Evolutionary conservation across 1,140 invertebrate genomes (phyloP).

Genomic region (Drosophila lowei): DNA sequence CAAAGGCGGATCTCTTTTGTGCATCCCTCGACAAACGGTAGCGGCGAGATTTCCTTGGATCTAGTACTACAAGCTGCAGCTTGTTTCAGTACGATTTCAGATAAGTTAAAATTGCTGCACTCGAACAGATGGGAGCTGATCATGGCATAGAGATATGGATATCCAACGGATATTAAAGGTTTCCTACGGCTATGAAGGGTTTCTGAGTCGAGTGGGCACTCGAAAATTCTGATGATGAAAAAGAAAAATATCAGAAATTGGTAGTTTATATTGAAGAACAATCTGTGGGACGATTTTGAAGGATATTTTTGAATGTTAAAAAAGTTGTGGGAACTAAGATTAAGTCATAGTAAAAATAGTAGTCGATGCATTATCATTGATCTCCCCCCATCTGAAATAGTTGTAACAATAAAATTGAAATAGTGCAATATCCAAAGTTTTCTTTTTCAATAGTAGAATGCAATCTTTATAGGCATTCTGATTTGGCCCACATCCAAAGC

Average conservation of each 20-base stretch:
- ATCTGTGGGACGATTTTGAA: background rate
- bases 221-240: constrained; percentile 13
- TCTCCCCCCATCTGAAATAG: background rate
- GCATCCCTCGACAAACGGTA: constrained; percentile 35
- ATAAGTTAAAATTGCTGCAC: constrained; percentile 42
- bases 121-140: constrained; percentile 53
- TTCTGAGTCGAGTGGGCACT: constrained; percentile 15
- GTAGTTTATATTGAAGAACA: background rate
- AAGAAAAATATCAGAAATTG: constrained; percentile 1
- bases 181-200: constrained; percentile 2
- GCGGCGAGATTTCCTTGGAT: constrained; percentile 32
- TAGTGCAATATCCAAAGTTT: background rate
- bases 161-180: constrained; percentile 27
- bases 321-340: too few species aligned
- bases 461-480: constrained; percentile 37
- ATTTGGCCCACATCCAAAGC: constrained; percentile 53
- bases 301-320: background rate
- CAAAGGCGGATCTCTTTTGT: constrained; percentile 63
- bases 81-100: constrained; percentile 50
- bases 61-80: constrained; percentile 21
- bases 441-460: constrained; percentile 7
- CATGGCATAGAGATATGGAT: constrained; percentile 6
- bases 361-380: too few species aligned
- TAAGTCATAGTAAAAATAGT: too few species aligned
- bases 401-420: too few species aligned